phyloP scores from a whole-genome alignment of 2,113 vertebrate species.

The Pseudorasbora parva region DNA sequence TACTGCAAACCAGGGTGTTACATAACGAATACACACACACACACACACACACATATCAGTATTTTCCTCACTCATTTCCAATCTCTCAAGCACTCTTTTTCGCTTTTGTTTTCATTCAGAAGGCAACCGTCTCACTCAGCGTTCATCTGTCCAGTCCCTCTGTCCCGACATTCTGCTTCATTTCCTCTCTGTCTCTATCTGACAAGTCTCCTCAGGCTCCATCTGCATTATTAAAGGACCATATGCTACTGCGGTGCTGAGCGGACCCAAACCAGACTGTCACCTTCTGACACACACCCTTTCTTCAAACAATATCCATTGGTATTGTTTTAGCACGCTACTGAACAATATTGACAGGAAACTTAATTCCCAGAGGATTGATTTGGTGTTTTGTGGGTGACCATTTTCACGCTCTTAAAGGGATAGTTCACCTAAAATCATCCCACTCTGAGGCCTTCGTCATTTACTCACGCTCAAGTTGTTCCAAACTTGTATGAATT shows the following conservation, averaged over 20 bases:
- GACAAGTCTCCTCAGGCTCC: conserved; percentile 65
- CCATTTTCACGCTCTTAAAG: too few species aligned
- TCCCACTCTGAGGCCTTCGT: too few species aligned
- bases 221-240: conserved; percentile 78
- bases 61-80: conserved; percentile 37
- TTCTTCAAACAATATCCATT: not conserved
- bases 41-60: not conserved
- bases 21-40: conserved; percentile 51
- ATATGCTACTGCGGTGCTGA: conserved; percentile 69
- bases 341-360: not conserved
- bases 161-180: conserved; percentile 51
- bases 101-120: conserved; percentile 28
- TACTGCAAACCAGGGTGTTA: conserved; percentile 62
- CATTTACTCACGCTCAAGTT: too few species aligned
- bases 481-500: too few species aligned
- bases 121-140: conserved; percentile 25
- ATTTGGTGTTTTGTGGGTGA: not conserved
- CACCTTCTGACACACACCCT: conserved; percentile 50
- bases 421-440: too few species aligned
- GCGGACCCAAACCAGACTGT: conserved; percentile 56
- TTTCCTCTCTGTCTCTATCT: conserved; percentile 55
- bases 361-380: not conserved
- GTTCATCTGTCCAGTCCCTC: conserved; percentile 36
- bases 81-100: conserved; percentile 34
- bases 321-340: not conserved